phyloP scores from a whole-genome alignment of 2,797 vertebrate genomes.

The Intellagama lesueurii region DNA sequence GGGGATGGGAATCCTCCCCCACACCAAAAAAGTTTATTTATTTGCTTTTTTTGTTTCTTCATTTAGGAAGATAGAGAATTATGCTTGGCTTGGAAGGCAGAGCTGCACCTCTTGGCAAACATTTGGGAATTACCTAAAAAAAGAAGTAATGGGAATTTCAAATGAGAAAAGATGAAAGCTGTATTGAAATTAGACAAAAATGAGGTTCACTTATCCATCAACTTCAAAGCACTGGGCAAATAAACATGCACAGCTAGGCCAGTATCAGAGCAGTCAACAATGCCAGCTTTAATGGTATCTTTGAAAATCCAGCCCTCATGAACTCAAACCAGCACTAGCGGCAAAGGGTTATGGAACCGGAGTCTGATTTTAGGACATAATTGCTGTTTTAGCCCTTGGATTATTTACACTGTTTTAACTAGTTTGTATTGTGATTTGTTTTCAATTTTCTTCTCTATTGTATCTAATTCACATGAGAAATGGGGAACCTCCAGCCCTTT shows the following conservation, averaged over 20 bases:
- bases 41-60: slow-evolving; percentile 42
- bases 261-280: background rate
- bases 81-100: background rate
- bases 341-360: background rate
- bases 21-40: background rate
- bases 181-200: slow-evolving; percentile 20
- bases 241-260: slow-evolving; percentile 5
- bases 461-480: background rate
- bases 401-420: background rate
- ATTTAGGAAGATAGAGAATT: background rate
- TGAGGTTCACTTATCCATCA: background rate
- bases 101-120: background rate
- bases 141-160: background rate
- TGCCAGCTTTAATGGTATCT: slow-evolving; percentile 5
- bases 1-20: background rate
- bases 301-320: slow-evolving; percentile 16
- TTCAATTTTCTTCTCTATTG: background rate
- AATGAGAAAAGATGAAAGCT: background rate
- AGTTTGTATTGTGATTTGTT: background rate
- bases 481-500: background rate
- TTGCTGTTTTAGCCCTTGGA: background rate
- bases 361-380: background rate
- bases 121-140: background rate
- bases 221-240: slow-evolving; percentile 24
- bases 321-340: slow-evolving; percentile 24